phyloP scores from a whole-genome alignment of 2,888 invertebrate species.

The Hirtodrosophila cameraria region DNA sequence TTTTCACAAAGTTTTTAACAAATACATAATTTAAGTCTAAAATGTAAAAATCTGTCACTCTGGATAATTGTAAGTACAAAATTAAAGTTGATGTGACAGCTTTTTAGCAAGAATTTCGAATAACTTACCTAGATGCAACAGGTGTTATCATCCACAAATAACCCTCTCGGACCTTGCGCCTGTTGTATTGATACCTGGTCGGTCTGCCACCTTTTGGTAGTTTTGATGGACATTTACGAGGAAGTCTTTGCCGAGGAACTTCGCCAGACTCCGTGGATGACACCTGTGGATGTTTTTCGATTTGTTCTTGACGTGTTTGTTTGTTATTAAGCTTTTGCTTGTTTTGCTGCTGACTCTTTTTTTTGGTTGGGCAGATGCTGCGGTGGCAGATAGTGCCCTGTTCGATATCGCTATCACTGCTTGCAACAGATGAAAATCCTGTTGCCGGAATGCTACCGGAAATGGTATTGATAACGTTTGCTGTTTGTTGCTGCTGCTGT shows the following conservation, averaged over 20 bases:
- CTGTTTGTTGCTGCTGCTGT: conserved; percentile 36
- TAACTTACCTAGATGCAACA: conserved; percentile 84
- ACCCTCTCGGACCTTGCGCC: conserved; percentile 59
- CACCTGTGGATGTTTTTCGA: conserved; percentile 21
- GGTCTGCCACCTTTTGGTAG: too few species aligned
- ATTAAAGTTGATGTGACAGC: too few species aligned
- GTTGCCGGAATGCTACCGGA: conserved; percentile 81
- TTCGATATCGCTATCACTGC: conserved; percentile 73
- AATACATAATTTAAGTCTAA: too few species aligned
- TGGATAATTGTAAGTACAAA: too few species aligned
- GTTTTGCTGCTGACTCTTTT: conserved; percentile 20
- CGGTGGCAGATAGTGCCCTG: conserved; percentile 11
- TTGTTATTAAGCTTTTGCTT: conserved; percentile 16
- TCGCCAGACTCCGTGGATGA: too few species aligned
- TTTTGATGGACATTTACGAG: too few species aligned
- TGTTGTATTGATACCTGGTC: too few species aligned
- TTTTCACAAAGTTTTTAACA: too few species aligned
- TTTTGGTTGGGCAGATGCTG: conserved; percentile 13
- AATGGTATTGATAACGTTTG: conserved; percentile 80
- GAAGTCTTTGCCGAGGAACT: too few species aligned
- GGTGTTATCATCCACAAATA: conserved; percentile 84
- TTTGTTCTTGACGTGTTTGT: too few species aligned
- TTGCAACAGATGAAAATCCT: conserved; percentile 44
- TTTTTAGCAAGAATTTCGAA: not conserved
- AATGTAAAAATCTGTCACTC: too few species aligned